Evolutionary conservation across 2,797 vertebrate genomes (phyloP).

Genomic region (Acipenser transmontanus): DNA sequence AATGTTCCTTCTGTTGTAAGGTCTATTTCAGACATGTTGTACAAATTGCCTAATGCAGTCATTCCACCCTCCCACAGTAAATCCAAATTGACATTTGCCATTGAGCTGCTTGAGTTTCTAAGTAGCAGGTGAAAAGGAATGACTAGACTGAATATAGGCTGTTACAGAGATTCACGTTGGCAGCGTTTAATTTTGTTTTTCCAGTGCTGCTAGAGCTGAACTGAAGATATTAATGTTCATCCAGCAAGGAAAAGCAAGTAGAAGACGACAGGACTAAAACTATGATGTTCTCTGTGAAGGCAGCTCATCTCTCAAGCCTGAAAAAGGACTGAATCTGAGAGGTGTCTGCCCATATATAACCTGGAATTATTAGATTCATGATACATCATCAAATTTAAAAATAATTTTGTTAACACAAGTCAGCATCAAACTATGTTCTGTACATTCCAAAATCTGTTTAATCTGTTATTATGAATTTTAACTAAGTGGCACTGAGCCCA

Average conservation of each 20-base stretch:
- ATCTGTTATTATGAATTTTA: too few relatives aligned
- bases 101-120: background rate
- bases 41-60: background rate
- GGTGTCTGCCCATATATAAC: too few relatives aligned
- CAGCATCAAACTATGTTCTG: too few relatives aligned
- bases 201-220: background rate
- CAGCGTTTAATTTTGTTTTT: conserved; percentile 1
- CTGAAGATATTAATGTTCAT: background rate
- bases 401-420: too few relatives aligned
- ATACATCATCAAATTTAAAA: too few relatives aligned
- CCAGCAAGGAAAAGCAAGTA: background rate
- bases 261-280: background rate
- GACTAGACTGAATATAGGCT: background rate
- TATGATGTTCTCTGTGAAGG: background rate
- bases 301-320: background rate
- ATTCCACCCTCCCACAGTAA: background rate
- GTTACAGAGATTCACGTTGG: background rate
- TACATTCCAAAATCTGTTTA: too few relatives aligned
- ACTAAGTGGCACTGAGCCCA: too few relatives aligned
- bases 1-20: background rate
- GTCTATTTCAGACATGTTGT: too few relatives aligned
- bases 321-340: too few relatives aligned
- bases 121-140: background rate
- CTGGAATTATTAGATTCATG: too few relatives aligned
- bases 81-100: background rate